A percentile compares a stretch with the other conserved stretches of the same genome.
Evolutionary conservation across 1,140 invertebrate species (phyloP).

Genomic region (Anoplolepis gracilipes): DNA sequence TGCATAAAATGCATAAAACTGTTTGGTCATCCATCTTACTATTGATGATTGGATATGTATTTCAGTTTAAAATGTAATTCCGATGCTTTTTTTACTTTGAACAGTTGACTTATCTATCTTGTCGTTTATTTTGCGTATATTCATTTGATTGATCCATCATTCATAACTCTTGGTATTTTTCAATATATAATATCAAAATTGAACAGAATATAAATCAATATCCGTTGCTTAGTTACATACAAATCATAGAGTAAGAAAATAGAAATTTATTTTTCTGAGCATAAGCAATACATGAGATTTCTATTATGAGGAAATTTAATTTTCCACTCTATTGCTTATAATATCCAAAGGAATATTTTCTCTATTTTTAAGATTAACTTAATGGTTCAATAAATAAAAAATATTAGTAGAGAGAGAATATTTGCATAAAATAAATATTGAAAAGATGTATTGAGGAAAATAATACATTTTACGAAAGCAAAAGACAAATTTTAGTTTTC

Average conservation of each 20-base stretch:
- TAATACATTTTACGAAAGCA: not conserved
- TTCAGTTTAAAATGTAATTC: conserved; percentile 22
- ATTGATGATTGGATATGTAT: conserved; percentile 26
- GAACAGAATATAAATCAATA: conserved; percentile 30
- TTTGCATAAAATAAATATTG: not conserved
- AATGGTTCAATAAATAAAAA: not conserved
- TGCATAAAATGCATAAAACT: conserved; percentile 42
- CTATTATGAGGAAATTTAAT: conserved; percentile 21
- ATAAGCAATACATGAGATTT: not conserved
- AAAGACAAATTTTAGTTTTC: not conserved
- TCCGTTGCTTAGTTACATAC: not conserved
- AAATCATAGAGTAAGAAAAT: conserved; percentile 5
- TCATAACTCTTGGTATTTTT: conserved; percentile 15
- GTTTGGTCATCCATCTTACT: conserved; percentile 9
- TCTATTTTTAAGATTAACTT: not conserved
- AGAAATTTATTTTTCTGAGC: not conserved
- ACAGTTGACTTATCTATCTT: conserved; percentile 19
- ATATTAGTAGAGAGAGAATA: too few species aligned
- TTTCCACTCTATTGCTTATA: not conserved
- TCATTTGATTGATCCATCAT: conserved; percentile 28
- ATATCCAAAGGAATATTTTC: not conserved
- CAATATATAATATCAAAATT: conserved; percentile 38
- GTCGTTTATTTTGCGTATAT: conserved; percentile 5
- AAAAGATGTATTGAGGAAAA: not conserved
- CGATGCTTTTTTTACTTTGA: conserved; percentile 11